Evolutionary conservation across 2,797 vertebrate genomes (phyloP).

Genomic region (Spondyliosoma cantharus): DNA sequence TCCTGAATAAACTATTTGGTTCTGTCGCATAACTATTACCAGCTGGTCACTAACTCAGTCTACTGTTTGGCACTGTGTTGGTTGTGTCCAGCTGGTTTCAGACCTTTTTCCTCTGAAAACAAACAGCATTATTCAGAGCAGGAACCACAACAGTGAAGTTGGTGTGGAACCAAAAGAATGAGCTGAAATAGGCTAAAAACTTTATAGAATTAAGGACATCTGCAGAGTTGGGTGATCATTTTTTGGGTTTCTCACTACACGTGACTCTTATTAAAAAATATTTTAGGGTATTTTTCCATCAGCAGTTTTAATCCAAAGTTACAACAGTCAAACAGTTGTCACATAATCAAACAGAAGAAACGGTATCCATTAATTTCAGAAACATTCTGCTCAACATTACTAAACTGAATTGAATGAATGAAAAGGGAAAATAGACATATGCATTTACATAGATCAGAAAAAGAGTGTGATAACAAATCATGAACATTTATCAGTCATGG

Average conservation of each 20-base stretch:
- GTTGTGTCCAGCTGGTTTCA: neutral
- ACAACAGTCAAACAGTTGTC: neutral
- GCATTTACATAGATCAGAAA: neutral
- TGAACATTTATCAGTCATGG: neutral
- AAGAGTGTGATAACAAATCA: neutral
- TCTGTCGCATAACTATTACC: no score
- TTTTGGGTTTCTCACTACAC: no score
- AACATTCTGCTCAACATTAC: no score
- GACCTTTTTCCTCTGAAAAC: neutral
- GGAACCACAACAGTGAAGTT: neutral
- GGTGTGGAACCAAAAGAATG: neutral
- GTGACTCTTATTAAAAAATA: neutral
- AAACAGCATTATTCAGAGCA: neutral
- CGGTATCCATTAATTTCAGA: neutral
- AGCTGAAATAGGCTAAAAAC: neutral
- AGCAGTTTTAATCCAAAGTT: neutral
- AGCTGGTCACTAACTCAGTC: neutral
- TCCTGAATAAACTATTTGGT: no score
- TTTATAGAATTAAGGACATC: neutral
- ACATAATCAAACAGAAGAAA: neutral
- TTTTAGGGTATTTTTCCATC: neutral
- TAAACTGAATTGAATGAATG: neutral
- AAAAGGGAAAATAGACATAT: neutral
- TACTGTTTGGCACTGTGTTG: neutral
- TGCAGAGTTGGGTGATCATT: neutral